A percentile compares a stretch with the other conserved stretches of the same genome.
These are phyloP conservation scores for Monodelphis domestica DNA, from an alignment of 2,797 vertebrate species.

Conservation along the genomic window DNA sequence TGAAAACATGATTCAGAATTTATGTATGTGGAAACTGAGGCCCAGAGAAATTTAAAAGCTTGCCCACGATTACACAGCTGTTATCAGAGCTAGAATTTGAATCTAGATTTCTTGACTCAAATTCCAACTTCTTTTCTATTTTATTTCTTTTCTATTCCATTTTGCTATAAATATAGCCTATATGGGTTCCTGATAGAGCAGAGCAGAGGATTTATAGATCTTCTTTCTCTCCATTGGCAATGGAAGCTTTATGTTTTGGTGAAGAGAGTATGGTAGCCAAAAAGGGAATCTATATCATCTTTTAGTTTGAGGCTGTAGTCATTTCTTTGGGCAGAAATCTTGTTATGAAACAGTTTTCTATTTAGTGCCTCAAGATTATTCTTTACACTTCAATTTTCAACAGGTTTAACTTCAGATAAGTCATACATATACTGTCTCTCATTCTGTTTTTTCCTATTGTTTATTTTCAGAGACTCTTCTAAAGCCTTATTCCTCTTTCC, in stretches of 20 bases:
- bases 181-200: not conserved
- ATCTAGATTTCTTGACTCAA: not conserved
- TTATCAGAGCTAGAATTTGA: not conserved
- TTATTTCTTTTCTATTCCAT: not conserved
- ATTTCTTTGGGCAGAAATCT: not conserved
- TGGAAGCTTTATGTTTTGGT: not conserved
- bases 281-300: not conserved
- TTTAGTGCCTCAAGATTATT: not conserved
- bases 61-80: not conserved
- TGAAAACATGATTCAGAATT: not conserved
- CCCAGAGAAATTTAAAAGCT: not conserved
- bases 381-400: not conserved
- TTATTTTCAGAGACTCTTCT: not conserved
- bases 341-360: not conserved
- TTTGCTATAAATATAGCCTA: not conserved
- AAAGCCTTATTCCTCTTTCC: not conserved
- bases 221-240: not conserved
- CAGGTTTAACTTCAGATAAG: not conserved
- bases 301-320: not conserved
- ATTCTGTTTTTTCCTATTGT: not conserved
- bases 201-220: not conserved
- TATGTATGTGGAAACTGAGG: not conserved
- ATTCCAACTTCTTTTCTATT: not conserved
- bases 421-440: not conserved
- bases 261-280: not conserved